Evolutionary conservation across 2,113 vertebrate species (phyloP).

Genomic region (Beaufortia kweichowensis): DNA sequence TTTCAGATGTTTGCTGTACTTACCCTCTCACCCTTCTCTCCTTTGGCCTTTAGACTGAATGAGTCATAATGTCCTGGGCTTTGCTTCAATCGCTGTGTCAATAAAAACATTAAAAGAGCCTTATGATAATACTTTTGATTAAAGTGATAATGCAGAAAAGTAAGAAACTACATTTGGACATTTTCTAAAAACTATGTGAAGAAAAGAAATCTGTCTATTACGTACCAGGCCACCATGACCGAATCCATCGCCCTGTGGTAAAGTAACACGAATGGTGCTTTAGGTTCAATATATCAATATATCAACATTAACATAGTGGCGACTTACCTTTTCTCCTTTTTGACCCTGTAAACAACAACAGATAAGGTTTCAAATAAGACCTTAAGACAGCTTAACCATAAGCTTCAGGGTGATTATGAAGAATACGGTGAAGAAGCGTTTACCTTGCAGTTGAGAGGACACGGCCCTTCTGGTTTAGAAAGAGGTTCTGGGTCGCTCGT

Average conservation of each 20-base stretch:
- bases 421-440: background rate
- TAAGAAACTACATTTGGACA: background rate
- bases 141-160: background rate
- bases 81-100: conserved; percentile 65
- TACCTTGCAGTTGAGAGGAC: conserved; percentile 72
- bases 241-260: conserved; percentile 58
- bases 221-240: conserved; percentile 75
- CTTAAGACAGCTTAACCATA: background rate
- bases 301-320: background rate
- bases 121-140: background rate
- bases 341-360: conserved; percentile 69
- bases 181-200: background rate
- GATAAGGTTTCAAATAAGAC: background rate
- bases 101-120: background rate
- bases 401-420: background rate
- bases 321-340: conserved; percentile 79
- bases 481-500: conserved; percentile 68
- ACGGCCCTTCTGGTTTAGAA: conserved; percentile 71
- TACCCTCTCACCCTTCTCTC: conserved; percentile 84
- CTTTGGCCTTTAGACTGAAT: conserved; percentile 75
- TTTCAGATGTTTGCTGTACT: conserved; percentile 52
- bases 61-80: conserved; percentile 67
- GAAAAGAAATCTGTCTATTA: too few relatives aligned
- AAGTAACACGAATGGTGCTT: conserved; percentile 17
- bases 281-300: background rate